A percentile compares a stretch with the other conserved stretches of the same genome.
These are phyloP conservation scores for Aspidiotus rigidus DNA, from an alignment of 2,888 invertebrate species.

Conservation along the genomic window DNA sequence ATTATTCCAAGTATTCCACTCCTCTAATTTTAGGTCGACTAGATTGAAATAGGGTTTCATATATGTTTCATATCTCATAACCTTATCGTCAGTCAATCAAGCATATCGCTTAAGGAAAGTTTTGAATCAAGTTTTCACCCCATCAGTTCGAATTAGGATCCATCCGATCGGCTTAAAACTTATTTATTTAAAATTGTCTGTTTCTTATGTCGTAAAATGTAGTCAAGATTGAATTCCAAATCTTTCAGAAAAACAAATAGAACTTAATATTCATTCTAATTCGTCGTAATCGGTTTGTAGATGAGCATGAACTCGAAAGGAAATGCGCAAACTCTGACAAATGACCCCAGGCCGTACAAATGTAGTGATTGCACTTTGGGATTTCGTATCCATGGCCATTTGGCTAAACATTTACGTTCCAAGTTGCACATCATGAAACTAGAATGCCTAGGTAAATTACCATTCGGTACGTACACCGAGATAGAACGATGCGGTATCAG, in stretches of 20 bases:
- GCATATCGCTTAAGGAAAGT: too few species aligned
- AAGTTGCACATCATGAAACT: conserved; percentile 92
- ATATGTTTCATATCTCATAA: too few species aligned
- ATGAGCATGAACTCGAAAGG: conserved; percentile 74
- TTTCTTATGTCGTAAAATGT: neutral
- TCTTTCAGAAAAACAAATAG: too few species aligned
- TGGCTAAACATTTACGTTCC: conserved; percentile 92
- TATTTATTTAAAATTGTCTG: neutral
- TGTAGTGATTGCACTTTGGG: conserved; percentile 93
- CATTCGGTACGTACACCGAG: conserved; percentile 88
- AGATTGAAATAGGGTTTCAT: too few species aligned
- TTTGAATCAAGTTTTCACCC: too few species aligned
- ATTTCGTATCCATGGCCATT: conserved; percentile 90
- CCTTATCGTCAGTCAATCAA: too few species aligned
- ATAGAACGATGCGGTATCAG: conserved; percentile 82
- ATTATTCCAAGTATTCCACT: too few species aligned
- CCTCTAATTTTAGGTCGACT: too few species aligned
- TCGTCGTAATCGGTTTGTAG: conserved; percentile 39
- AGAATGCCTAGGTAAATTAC: conserved; percentile 84
- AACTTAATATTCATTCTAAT: neutral
- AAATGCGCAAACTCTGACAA: conserved; percentile 69
- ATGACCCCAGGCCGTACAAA: conserved; percentile 90
- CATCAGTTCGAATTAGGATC: too few species aligned
- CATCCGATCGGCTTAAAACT: too few species aligned
- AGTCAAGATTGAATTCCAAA: too few species aligned